phyloP scores from a whole-genome alignment of 2,797 vertebrate species.

The Amniataba percoides region DNA sequence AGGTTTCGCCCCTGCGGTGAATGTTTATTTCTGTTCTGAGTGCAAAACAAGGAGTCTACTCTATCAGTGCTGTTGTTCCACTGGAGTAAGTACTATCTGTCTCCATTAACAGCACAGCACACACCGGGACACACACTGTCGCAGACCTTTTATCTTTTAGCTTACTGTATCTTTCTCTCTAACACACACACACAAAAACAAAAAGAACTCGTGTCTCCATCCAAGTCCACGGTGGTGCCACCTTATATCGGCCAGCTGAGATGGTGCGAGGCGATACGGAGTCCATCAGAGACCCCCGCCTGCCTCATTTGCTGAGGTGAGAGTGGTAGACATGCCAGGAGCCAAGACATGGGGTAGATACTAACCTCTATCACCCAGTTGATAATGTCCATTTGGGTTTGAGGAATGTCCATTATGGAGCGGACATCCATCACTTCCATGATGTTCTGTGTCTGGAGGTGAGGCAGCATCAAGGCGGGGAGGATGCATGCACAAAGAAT shows the following conservation, averaged over 20 bases:
- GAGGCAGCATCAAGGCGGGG: constrained; percentile 7
- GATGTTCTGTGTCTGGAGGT: constrained; percentile 25
- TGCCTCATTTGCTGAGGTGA: constrained; percentile 52
- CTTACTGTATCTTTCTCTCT: constrained; percentile 14
- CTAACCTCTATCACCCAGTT: constrained; percentile 43
- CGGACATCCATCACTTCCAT: constrained; percentile 20
- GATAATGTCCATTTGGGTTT: constrained; percentile 59
- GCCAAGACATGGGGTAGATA: constrained; percentile 48
- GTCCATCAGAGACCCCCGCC: constrained; percentile 53
- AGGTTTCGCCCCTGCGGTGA: constrained; percentile 22
- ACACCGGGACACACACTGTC: constrained; percentile 25
- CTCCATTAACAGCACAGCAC: constrained; percentile 57
- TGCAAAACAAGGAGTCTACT: constrained; percentile 43
- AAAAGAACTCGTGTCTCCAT: constrained; percentile 32
- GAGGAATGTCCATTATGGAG: constrained; percentile 55
- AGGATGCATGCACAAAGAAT: constrained; percentile 22
- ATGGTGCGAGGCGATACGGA: constrained; percentile 58
- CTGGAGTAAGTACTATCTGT: constrained; percentile 47
- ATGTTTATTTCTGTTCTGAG: constrained; percentile 53
- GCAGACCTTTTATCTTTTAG: constrained; percentile 5
- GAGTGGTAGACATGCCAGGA: constrained; percentile 55
- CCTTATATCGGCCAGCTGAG: constrained; percentile 49
- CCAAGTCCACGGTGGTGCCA: constrained; percentile 37
- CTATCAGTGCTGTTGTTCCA: constrained; percentile 53
- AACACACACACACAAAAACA: constrained; percentile 13